Base-by-base conservation (phyloP, 1,140 invertebrate species). In the Eciton burchellii region DNA sequence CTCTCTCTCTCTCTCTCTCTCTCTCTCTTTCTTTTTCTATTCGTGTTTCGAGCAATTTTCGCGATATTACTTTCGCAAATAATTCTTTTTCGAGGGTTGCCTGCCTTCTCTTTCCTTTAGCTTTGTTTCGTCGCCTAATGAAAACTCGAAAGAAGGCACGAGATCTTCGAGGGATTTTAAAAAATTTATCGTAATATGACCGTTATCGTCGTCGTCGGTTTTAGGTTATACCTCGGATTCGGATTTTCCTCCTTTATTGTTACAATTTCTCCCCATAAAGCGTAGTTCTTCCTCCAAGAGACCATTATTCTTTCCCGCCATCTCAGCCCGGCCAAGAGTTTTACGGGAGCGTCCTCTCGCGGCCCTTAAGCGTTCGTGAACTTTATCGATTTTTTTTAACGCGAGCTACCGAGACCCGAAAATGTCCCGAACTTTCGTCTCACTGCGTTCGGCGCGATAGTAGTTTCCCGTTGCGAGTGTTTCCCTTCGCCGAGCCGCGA, bases 361-460 rank as follows among this genome's bases (percentile, higher is more conserved):
- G 29, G 4, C 19, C 45, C 6, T 63, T 52, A 54, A 65, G 47
- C 45, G 59, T 65, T 65, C 43, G 14, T 52, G 59, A 54, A 41
- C 19, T 52, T 76, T 12, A 76, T 63, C 29, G 35, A 76, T 76
- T 76, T 76, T 76, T 76, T 65, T 65, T 54, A 52, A 65, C 29
- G 35, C 35, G 9, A 72, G 14, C 11, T n/a, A 19, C 29, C 1
- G n/a, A n/a, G n/a, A n/a, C n/a, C 52, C 26, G 60, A 65, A 65
- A 76, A 52, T 76, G 59, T 76, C 21, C 62, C 45, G 14, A 65
- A 76, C 73, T 76, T 76, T 65, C 29, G 59, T 76, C 59, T 63
- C 45, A 16, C 14, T 19, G 19, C 43, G 9, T 26, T 21, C n/a
- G 24, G 35, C 6, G 6, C 43, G 43, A 54, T n/a, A n/a, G 9